Base-by-base conservation (phyloP, 2,888 invertebrate genomes). In the Trypoxylon attenuatum region DNA sequence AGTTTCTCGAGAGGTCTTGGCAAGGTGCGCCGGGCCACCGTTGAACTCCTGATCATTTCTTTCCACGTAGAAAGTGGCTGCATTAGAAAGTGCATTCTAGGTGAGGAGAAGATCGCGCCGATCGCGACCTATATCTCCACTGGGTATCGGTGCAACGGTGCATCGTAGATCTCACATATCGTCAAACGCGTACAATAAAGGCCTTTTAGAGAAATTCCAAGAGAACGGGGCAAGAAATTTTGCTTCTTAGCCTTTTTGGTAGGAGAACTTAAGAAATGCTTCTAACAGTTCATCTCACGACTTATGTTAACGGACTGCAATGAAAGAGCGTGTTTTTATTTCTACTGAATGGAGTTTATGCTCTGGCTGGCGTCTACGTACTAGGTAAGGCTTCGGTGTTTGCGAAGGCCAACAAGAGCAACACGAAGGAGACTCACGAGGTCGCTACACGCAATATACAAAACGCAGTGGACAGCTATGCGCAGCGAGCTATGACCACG, bases 81-180 rank as follows among this genome's bases (percentile, higher is more conserved):
- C 69, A 69, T 79, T 78, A 79, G 78, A 79, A 79, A 79, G 79
- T 70, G 73, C 68, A 62, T 58, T 51, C 49, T 43, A 27, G 33
- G 42, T 33, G 33, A 51, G 52, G 41, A 50, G 57, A 54, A 22
- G 42, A 15, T 54, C 69, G 56, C 67, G 73, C 43, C 45, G 62
- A 70, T 70, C 49, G 64, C 64, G 65, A 65, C 61, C 76, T 54
- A 62, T 57, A 74, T 69, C 61, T 66, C 21, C 56, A 18, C 49
- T 16, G 10, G 16, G 29, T 38, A 39, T 41, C 39, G 8, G 21
- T 38, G 38, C 8, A 47, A 16, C 59, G 38, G 29, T 53, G 39
- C 42, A 50, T 59, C 62, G 8, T 43, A 45, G 10, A 23, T 8
- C 41, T 42, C 38, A 50, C 22, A 45, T 27, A 58, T 46, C 45